Evolutionary conservation across 2,113 vertebrate genomes (phyloP).

Genomic region (Neolamprologus sp.): DNA sequence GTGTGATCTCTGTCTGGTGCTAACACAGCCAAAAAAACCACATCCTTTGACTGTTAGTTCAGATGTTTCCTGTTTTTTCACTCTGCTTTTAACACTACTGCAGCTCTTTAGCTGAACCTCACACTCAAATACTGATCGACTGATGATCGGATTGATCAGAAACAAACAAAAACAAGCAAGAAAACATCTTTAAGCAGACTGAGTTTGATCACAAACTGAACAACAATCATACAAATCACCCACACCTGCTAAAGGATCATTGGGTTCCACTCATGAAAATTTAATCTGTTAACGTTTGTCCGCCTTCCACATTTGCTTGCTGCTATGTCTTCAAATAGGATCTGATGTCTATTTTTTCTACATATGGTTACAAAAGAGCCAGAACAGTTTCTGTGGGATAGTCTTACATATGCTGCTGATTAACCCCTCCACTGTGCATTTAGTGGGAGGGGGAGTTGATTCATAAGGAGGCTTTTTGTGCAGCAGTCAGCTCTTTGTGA

Average conservation of each 20-base stretch:
- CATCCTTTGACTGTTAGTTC: neutral
- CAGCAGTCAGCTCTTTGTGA: neutral
- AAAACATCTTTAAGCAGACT: neutral
- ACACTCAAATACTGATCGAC: neutral
- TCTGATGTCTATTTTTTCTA: neutral
- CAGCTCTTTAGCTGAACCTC: neutral
- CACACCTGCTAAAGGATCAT: neutral
- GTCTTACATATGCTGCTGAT: neutral
- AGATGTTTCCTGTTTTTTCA: neutral
- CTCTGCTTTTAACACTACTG: neutral
- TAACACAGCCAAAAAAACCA: neutral
- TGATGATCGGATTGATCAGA: neutral
- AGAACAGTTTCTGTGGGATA: neutral
- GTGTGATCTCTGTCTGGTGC: neutral
- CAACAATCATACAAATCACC: neutral
- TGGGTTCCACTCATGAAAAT: neutral
- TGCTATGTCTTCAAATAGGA: neutral
- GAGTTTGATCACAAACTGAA: neutral
- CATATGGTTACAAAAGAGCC: neutral
- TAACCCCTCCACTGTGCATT: neutral
- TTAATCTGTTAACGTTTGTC: neutral
- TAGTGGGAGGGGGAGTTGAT: neutral
- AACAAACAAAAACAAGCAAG: neutral
- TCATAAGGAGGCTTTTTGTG: neutral
- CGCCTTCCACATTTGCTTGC: neutral